These are phyloP conservation scores for Gadus macrocephalus DNA, from an alignment of 2,113 vertebrate genomes.

Conservation along the genomic window DNA sequence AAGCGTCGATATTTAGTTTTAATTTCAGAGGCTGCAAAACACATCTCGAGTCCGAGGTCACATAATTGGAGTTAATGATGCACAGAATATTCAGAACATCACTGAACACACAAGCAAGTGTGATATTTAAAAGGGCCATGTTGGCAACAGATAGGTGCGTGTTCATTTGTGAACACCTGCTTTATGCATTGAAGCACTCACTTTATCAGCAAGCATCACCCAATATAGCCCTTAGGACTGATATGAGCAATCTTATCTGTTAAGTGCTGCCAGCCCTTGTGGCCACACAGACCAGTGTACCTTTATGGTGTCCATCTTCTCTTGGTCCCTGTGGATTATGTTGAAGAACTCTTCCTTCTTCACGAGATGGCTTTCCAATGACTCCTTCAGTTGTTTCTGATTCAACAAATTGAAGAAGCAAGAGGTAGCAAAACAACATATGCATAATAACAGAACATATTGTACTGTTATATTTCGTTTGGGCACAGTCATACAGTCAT, in stretches of 20 bases:
- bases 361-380: slow-evolving; percentile 60
- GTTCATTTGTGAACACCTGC: background rate
- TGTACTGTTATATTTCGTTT: background rate
- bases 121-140: no score
- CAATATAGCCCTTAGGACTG: slow-evolving; percentile 48
- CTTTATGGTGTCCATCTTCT: slow-evolving; percentile 71
- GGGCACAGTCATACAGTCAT: background rate
- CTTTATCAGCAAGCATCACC: slow-evolving; percentile 25
- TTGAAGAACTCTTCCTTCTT: slow-evolving; percentile 61
- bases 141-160: no score
- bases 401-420: background rate
- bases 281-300: slow-evolving; percentile 53
- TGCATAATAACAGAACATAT: no score
- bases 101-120: no score
- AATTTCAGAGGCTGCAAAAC: no score
- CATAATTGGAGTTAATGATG: no score
- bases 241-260: slow-evolving; percentile 44
- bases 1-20: no score
- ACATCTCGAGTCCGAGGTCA: no score
- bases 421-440: background rate
- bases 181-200: slow-evolving; percentile 29
- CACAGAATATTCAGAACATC: no score
- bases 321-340: slow-evolving; percentile 59
- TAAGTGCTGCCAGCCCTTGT: slow-evolving; percentile 36
- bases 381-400: slow-evolving; percentile 75